phyloP scores from a whole-genome alignment of 2,888 invertebrate species.

The Phaedon cochleariae region DNA sequence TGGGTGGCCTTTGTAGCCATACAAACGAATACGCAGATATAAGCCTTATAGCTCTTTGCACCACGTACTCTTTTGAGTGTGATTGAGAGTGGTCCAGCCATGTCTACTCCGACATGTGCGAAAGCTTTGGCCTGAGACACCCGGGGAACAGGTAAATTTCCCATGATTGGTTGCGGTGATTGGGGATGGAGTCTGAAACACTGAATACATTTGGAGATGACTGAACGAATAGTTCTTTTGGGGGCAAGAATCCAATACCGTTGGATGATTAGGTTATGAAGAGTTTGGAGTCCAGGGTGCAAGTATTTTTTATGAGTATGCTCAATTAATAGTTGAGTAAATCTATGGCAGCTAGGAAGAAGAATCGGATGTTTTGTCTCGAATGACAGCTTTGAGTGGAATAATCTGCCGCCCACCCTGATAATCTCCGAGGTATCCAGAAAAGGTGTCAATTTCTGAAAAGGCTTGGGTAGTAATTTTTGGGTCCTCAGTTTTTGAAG shows the following conservation, averaged over 20 bases:
- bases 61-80: slow-evolving; percentile 1
- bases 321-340: not conserved
- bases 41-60: not conserved
- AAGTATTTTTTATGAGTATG: not conserved
- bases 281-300: not conserved
- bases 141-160: slow-evolving; percentile 42
- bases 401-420: not conserved
- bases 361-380: not conserved
- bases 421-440: not conserved
- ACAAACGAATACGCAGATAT: not conserved
- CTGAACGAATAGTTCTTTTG: slow-evolving; percentile 13
- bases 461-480: not conserved
- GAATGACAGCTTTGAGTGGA: not conserved
- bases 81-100: slow-evolving; percentile 1
- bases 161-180: slow-evolving; percentile 44
- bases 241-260: not conserved
- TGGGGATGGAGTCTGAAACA: slow-evolving; percentile 35
- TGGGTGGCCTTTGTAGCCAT: not conserved
- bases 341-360: not conserved
- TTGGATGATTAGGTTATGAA: not conserved
- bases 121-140: slow-evolving; percentile 36
- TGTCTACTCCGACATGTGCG: slow-evolving; percentile 16
- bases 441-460: not conserved
- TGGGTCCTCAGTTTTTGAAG: not conserved
- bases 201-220: slow-evolving; percentile 23